Percentiles rank a stretch among this genome's conserved stretches.
Evolutionary conservation across 2,113 vertebrate species (phyloP).

Genomic region (Larimichthys polyactis): DNA sequence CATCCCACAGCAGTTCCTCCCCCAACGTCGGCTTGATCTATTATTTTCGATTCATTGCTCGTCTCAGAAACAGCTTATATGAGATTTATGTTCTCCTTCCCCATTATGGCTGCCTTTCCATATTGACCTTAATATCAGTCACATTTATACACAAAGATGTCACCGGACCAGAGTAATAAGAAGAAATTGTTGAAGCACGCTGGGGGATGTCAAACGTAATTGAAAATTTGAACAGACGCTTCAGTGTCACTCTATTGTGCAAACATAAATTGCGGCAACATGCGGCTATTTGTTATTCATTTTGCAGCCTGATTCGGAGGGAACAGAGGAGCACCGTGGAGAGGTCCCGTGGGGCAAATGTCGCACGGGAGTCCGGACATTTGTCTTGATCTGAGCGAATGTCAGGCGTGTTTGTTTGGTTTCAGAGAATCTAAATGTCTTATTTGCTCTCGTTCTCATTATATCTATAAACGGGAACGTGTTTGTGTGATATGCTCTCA

Average conservation of each 20-base stretch:
- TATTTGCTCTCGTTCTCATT: background rate
- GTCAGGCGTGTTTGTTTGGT: slow-evolving; percentile 33
- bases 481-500: background rate
- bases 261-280: slow-evolving; percentile 49
- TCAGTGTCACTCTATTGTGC: slow-evolving; percentile 16
- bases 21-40: background rate
- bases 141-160: slow-evolving; percentile 39
- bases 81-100: slow-evolving; percentile 28
- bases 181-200: slow-evolving; percentile 19
- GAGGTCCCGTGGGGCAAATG: slow-evolving; percentile 27
- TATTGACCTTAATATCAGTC: slow-evolving; percentile 50
- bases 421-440: slow-evolving; percentile 42
- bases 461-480: background rate
- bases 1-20: background rate
- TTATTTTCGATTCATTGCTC: background rate
- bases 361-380: slow-evolving; percentile 41
- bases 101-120: slow-evolving; percentile 22
- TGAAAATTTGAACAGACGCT: slow-evolving; percentile 51
- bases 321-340: slow-evolving; percentile 10
- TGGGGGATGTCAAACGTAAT: slow-evolving; percentile 30
- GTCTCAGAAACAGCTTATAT: slow-evolving; percentile 3
- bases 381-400: slow-evolving; percentile 55
- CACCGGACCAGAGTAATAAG: background rate
- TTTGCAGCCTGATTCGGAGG: slow-evolving; percentile 46
- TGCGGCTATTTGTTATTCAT: slow-evolving; percentile 50